Evolutionary conservation across 2,113 vertebrate species (phyloP).

Genomic region (Cyanoderma ruficeps): DNA sequence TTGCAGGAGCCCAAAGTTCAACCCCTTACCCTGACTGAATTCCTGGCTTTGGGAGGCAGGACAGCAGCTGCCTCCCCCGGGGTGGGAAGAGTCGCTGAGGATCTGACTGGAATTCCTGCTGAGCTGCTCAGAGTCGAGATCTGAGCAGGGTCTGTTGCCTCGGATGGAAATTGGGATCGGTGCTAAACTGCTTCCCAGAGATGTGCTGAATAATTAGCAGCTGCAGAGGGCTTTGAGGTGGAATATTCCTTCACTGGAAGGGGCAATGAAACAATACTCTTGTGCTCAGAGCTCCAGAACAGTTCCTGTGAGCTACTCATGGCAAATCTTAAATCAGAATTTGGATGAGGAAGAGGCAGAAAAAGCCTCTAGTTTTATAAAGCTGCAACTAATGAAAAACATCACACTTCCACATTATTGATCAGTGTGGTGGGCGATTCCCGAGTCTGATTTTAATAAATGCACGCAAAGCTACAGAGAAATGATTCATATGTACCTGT

Average conservation of each 20-base stretch:
- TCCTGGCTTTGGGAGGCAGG: background rate
- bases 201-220: background rate
- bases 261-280: background rate
- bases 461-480: background rate
- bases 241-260: background rate
- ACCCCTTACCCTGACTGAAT: background rate
- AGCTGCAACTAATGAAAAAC: background rate
- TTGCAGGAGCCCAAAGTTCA: background rate
- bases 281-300: background rate
- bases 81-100: background rate
- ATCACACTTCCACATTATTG: background rate
- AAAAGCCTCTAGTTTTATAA: background rate
- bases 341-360: background rate
- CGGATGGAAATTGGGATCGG: background rate
- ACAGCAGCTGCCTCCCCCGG: background rate
- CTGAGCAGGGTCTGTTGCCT: background rate
- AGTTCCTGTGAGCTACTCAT: background rate
- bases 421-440: accelerated
- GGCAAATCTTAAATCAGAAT: background rate
- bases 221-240: background rate
- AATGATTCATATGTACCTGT: background rate
- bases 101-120: background rate
- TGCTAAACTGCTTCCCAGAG: background rate
- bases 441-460: background rate
- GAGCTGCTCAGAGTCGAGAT: background rate